Conservation (phyloP, 2,797 vertebrate species). For the Leptoclinus maculatus region DNA sequence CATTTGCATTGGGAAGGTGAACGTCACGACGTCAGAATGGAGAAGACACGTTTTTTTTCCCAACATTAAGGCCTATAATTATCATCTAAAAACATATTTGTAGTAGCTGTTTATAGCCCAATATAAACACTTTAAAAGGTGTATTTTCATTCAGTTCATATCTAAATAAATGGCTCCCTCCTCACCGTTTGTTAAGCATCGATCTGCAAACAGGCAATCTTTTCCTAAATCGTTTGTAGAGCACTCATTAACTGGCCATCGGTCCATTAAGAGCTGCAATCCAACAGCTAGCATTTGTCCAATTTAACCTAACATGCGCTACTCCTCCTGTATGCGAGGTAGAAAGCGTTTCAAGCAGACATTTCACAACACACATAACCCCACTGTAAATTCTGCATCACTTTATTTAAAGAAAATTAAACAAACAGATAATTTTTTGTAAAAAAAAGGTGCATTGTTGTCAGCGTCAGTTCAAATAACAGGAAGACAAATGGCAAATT, state of each 20-base stretch:
- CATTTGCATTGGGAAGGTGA: constrained; percentile 41
- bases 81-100: background rate
- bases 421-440: constrained; percentile 19
- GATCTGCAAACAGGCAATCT: background rate
- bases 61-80: background rate
- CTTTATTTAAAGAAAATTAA: constrained; percentile 53
- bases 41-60: background rate
- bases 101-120: background rate
- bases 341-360: background rate
- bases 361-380: background rate
- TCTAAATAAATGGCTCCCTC: background rate
- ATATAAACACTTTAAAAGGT: too few relatives aligned
- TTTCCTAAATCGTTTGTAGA: background rate
- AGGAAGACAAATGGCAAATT: constrained; percentile 41
- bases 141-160: background rate
- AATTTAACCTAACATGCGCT: background rate
- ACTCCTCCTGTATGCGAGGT: too few relatives aligned
- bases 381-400: constrained; percentile 23
- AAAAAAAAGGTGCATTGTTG: constrained; percentile 34
- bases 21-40: constrained; percentile 25
- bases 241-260: constrained; percentile 4
- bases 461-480: constrained; percentile 34
- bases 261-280: background rate
- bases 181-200: background rate
- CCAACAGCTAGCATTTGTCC: background rate